Evolutionary conservation across 2,797 vertebrate genomes (phyloP).

Genomic region (Lycodopsis pacificus): DNA sequence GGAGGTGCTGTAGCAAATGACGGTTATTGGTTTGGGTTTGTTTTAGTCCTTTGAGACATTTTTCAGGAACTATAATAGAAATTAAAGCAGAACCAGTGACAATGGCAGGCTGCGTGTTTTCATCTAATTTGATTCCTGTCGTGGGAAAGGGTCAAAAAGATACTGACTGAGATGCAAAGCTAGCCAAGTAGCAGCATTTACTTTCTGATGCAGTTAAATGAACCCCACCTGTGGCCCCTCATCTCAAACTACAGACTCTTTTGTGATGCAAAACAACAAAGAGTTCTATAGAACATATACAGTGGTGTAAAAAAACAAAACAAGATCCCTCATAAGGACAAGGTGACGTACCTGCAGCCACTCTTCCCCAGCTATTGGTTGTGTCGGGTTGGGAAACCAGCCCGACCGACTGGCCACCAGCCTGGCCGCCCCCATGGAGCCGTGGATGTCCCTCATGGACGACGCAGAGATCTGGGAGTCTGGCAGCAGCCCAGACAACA

Average conservation of each 20-base stretch:
- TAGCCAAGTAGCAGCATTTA: neutral
- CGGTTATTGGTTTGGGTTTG: neutral
- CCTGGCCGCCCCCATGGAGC: conserved; percentile 92
- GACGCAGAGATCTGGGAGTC: conserved; percentile 96
- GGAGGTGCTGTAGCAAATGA: neutral
- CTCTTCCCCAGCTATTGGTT: conserved; percentile 93
- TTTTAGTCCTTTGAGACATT: no score
- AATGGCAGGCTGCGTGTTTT: neutral
- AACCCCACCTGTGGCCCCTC: neutral
- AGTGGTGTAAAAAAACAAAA: neutral
- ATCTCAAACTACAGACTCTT: neutral
- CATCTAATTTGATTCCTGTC: neutral
- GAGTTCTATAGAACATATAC: neutral
- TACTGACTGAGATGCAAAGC: neutral
- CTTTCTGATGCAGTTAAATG: neutral
- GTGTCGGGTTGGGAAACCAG: conserved; percentile 93
- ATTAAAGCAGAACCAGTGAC: neutral
- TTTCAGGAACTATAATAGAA: neutral
- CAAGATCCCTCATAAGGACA: neutral
- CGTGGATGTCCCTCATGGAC: conserved; percentile 94
- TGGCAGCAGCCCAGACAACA: conserved; percentile 94
- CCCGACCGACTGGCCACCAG: conserved; percentile 96
- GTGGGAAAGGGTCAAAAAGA: neutral
- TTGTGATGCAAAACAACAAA: neutral
- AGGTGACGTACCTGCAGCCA: conserved; percentile 88